Percentiles rank a stretch among this genome's conserved stretches.
phyloP scores from a whole-genome alignment of 1,140 invertebrate genomes.

The Paramacrobiotus metropolitanus region DNA sequence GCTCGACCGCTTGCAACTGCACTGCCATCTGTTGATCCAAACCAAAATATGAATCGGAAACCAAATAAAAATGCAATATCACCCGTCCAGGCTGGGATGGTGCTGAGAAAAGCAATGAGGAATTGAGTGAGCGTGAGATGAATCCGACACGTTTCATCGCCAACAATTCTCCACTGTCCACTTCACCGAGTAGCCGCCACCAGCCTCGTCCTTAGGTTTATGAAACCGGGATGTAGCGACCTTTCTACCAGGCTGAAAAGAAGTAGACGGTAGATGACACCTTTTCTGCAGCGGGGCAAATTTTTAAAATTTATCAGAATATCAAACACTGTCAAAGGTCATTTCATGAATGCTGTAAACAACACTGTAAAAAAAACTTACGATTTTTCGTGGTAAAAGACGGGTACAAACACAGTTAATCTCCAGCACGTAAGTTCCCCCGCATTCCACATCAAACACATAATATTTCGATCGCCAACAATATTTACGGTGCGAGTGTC shows the following conservation, averaged over 20 bases:
- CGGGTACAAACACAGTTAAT: neutral
- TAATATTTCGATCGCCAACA: no score
- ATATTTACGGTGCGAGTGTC: no score
- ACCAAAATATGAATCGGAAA: neutral
- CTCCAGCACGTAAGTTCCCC: no score
- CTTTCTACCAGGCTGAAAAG: conserved; percentile 10
- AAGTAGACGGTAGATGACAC: no score
- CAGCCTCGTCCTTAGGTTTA: conserved; percentile 80
- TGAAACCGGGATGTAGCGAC: conserved; percentile 41
- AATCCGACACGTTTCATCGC: conserved; percentile 52
- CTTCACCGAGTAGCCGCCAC: conserved; percentile 60
- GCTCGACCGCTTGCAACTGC: neutral
- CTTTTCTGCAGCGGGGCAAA: no score
- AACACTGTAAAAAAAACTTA: no score
- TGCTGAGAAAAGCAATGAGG: conserved; percentile 7
- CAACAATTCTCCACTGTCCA: conserved; percentile 42
- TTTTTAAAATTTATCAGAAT: no score
- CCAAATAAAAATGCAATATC: neutral
- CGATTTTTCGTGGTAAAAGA: neutral
- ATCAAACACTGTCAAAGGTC: neutral
- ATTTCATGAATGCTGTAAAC: neutral
- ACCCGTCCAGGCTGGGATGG: conserved; percentile 8
- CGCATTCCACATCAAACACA: no score
- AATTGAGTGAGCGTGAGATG: conserved; percentile 15
- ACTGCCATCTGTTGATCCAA: neutral